A percentile compares a stretch with the other conserved stretches of the same genome.
phyloP scores from a whole-genome alignment of 1,140 invertebrate genomes.

The Potamilus streckersoni region DNA sequence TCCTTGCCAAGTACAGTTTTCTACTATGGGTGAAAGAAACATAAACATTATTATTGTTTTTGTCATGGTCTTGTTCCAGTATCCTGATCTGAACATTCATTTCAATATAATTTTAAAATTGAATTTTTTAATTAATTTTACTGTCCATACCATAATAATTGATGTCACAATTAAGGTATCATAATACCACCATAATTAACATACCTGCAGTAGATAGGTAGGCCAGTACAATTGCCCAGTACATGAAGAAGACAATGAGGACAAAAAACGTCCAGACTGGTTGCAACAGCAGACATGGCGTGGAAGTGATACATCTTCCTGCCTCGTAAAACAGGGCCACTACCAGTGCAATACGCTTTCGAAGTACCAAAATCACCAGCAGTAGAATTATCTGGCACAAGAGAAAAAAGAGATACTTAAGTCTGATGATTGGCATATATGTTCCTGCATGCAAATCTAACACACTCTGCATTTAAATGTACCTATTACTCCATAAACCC shows the following conservation, averaged over 20 bases:
- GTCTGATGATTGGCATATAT: no score
- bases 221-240: conserved; percentile 85
- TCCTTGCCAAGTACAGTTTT: no score
- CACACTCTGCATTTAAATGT: no score
- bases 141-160: conserved; percentile 20
- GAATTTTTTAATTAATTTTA: not conserved
- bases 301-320: conserved; percentile 82
- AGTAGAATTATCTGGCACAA: conserved; percentile 81
- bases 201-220: conserved; percentile 75
- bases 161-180: not conserved
- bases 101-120: not conserved
- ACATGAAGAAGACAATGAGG: conserved; percentile 82
- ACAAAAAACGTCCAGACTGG: conserved; percentile 87
- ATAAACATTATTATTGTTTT: no score
- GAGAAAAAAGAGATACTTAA: conserved; percentile 67
- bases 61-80: not conserved
- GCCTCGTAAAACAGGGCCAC: conserved; percentile 88
- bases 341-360: conserved; percentile 83
- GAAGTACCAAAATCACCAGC: conserved; percentile 82
- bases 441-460: no score
- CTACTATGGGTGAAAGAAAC: no score
- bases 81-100: not conserved
- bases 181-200: no score
- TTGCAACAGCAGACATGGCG: conserved; percentile 88
- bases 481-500: no score